These are phyloP conservation scores for Oscheius sp. DNA, from an alignment of 2,888 invertebrate genomes.

Conservation along the genomic window DNA sequence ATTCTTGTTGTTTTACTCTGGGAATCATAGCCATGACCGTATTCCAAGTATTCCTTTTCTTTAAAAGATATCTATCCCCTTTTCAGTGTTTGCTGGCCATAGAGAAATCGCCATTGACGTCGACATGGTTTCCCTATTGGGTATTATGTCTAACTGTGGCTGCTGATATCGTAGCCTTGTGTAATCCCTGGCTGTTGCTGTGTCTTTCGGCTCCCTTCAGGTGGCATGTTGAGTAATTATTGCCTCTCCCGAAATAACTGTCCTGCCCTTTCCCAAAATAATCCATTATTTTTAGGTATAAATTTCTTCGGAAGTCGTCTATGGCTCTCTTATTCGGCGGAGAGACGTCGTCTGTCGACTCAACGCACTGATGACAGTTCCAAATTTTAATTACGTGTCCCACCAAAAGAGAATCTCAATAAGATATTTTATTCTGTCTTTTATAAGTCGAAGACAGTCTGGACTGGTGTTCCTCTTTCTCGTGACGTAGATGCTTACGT, in stretches of 20 bases:
- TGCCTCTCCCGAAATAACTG: background rate
- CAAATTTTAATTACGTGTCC: background rate
- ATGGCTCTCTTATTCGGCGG: slow-evolving; percentile 27
- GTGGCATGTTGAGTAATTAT: slow-evolving; percentile 37
- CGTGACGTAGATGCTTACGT: too few relatives aligned
- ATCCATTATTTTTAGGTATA: slow-evolving; percentile 8
- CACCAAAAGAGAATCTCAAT: background rate
- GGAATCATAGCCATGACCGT: slow-evolving; percentile 48
- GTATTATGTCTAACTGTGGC: slow-evolving; percentile 42
- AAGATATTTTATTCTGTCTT: background rate
- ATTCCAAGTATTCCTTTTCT: slow-evolving; percentile 41
- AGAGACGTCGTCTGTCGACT: slow-evolving; percentile 31
- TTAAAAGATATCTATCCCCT: background rate
- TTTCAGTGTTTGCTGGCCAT: slow-evolving; percentile 51
- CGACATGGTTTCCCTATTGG: slow-evolving; percentile 41
- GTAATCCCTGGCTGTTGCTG: slow-evolving; percentile 53
- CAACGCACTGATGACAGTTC: slow-evolving; percentile 24
- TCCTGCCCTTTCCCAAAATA: background rate
- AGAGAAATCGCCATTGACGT: slow-evolving; percentile 36
- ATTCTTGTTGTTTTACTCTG: slow-evolving; percentile 50
- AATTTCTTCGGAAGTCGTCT: slow-evolving; percentile 32
- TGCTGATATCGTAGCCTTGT: slow-evolving; percentile 51
- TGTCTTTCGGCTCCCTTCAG: slow-evolving; percentile 43
- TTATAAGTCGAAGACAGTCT: background rate
- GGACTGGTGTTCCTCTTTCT: background rate